These are phyloP conservation scores for Leuciscus waleckii DNA, from an alignment of 2,797 vertebrate species.

Conservation along the genomic window DNA sequence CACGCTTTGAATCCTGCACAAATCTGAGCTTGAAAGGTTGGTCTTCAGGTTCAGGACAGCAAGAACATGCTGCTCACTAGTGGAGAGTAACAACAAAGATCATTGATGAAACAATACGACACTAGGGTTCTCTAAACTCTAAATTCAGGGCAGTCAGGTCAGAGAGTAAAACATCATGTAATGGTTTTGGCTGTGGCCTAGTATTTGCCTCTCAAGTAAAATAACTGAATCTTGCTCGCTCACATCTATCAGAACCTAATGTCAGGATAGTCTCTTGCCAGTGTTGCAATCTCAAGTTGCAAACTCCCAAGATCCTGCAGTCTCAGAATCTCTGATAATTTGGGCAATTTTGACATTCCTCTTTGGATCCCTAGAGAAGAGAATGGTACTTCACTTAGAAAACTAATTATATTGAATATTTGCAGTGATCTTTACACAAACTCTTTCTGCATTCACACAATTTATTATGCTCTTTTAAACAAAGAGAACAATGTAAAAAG, in stretches of 20 bases:
- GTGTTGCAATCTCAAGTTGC: conserved; percentile 83
- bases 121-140: neutral
- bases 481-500: neutral
- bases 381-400: neutral
- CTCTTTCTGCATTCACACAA: neutral
- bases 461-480: neutral
- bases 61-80: too few species aligned
- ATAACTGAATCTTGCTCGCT: neutral
- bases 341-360: conserved; percentile 71
- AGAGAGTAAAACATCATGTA: too few species aligned
- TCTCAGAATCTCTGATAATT: conserved; percentile 81
- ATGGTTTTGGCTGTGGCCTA: neutral
- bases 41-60: too few species aligned
- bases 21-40: too few species aligned
- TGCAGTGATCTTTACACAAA: neutral
- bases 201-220: neutral
- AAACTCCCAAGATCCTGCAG: conserved; percentile 82
- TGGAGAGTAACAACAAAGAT: too few species aligned
- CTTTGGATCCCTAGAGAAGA: conserved; percentile 75
- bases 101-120: neutral
- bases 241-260: conserved; percentile 76
- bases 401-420: neutral
- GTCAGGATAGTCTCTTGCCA: conserved; percentile 80
- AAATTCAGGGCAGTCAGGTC: neutral
- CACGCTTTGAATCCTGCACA: too few species aligned